Conservation (phyloP, 2,888 invertebrate genomes). For the Rhagonycha fulva region DNA sequence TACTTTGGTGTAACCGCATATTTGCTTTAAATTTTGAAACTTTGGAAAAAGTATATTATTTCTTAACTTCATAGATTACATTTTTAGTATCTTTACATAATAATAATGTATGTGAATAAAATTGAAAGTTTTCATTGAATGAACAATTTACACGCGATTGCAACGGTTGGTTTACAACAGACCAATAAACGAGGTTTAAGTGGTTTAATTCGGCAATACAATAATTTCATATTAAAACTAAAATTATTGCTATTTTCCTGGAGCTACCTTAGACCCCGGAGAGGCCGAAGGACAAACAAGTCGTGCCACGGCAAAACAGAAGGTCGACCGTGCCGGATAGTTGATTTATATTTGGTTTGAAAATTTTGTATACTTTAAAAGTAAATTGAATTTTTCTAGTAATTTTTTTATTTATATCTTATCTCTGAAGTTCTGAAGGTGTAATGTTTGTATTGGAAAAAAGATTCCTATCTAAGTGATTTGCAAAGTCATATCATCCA, state of each 20-base stretch:
- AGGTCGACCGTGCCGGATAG: no score
- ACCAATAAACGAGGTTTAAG: no score
- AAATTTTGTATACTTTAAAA: no score
- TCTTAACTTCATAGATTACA: no score
- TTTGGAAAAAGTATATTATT: no score
- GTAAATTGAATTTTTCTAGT: no score
- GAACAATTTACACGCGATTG: background rate
- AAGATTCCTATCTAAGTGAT: background rate
- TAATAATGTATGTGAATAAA: no score
- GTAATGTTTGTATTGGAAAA: no score
- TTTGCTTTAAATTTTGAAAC: background rate
- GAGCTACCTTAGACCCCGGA: background rate
- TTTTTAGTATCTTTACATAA: no score
- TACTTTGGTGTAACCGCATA: background rate
- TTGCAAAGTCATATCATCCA: background rate
- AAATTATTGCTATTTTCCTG: background rate
- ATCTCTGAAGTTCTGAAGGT: no score
- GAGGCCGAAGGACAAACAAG: background rate
- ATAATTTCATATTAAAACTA: background rate
- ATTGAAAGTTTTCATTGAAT: background rate
- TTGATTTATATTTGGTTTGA: no score
- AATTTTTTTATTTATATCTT: no score
- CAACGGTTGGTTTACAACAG: background rate
- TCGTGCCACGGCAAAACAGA: background rate
- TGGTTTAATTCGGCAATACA: background rate